These are phyloP conservation scores for Garra rufa DNA, from an alignment of 2,113 vertebrate genomes.

Conservation along the genomic window DNA sequence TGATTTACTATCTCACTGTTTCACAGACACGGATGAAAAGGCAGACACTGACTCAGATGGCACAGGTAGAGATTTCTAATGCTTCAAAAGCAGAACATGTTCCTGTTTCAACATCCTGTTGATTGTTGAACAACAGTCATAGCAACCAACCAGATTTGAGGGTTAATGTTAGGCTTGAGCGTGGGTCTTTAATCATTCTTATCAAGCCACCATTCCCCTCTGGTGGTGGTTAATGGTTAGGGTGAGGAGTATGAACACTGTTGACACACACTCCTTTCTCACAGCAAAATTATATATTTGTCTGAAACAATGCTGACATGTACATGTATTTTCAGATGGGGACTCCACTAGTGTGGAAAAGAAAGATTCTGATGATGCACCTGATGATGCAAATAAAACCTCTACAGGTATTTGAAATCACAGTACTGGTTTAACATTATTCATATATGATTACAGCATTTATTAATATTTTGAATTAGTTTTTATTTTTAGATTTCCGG, in stretches of 20 bases:
- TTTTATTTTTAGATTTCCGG: not conserved
- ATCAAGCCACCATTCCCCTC: not conserved
- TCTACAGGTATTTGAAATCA: constrained; percentile 40
- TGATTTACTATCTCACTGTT: not conserved
- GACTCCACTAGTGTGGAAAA: constrained; percentile 37
- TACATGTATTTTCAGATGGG: constrained; percentile 14
- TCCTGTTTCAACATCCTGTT: not conserved
- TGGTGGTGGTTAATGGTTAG: constrained; percentile 11
- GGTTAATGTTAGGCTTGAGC: not conserved
- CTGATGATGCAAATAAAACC: constrained; percentile 12
- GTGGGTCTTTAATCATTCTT: not conserved
- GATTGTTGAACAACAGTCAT: not conserved
- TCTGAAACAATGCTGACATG: not conserved
- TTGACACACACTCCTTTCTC: not conserved
- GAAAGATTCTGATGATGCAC: not conserved
- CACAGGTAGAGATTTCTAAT: not conserved
- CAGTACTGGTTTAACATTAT: not conserved
- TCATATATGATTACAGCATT: not conserved
- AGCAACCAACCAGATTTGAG: not conserved
- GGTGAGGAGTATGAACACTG: not conserved
- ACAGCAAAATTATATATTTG: not conserved
- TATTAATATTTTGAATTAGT: not conserved
- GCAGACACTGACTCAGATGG: not conserved
- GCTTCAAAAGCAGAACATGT: not conserved
- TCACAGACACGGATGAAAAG: not conserved